Evolutionary conservation across 2,888 invertebrate genomes (phyloP).

Genomic region (Parasteatoda lunata): DNA sequence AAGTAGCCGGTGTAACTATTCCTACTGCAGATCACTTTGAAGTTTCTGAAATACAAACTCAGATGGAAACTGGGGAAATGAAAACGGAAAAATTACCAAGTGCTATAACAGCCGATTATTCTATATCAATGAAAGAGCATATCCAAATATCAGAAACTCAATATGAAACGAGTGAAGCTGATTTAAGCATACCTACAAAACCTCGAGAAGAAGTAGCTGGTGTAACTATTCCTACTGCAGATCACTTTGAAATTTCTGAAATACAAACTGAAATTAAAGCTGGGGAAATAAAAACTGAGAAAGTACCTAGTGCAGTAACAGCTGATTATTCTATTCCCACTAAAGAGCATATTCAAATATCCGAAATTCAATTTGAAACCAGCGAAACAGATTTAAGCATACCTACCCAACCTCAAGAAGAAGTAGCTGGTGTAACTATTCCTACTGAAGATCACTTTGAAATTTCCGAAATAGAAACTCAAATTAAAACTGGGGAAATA

Average conservation of each 20-base stretch:
- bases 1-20: constrained; percentile 56
- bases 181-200: constrained; percentile 20
- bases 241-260: constrained; percentile 79
- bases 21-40: constrained; percentile 69
- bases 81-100: constrained; percentile 31
- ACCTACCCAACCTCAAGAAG: constrained; percentile 35
- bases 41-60: constrained; percentile 35
- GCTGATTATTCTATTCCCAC: constrained; percentile 63
- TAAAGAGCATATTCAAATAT: constrained; percentile 64
- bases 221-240: constrained; percentile 58
- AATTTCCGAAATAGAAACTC: constrained; percentile 82
- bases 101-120: constrained; percentile 50
- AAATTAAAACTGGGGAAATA: constrained; percentile 52
- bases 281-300: constrained; percentile 34
- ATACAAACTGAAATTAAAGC: constrained; percentile 76
- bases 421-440: constrained; percentile 51
- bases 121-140: constrained; percentile 62
- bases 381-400: constrained; percentile 33
- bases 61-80: constrained; percentile 82
- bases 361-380: constrained; percentile 33
- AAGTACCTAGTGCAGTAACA: constrained; percentile 37
- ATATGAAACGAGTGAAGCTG: constrained; percentile 24
- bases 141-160: constrained; percentile 54
- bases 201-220: constrained; percentile 50
- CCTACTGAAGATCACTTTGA: constrained; percentile 62